A percentile compares a stretch with the other conserved stretches of the same genome.
Evolutionary conservation across 2,113 vertebrate species (phyloP).

Genomic region (Elephantulus edwardii): DNA sequence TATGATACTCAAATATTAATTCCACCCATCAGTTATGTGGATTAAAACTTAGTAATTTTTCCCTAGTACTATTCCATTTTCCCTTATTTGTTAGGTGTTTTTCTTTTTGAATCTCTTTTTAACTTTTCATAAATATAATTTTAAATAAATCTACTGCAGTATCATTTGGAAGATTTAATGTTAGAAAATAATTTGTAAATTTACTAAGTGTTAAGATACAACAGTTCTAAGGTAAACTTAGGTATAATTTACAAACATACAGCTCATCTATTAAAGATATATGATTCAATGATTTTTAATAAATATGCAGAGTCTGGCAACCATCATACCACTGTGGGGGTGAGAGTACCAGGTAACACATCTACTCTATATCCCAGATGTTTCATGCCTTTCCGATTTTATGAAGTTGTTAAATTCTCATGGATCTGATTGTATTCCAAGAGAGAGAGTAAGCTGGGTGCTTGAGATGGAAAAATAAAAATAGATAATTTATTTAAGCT

Average conservation of each 20-base stretch:
- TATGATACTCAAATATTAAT: conserved; percentile 47
- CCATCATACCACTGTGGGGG: neutral
- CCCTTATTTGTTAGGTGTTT: neutral
- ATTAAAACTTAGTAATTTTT: conserved; percentile 29
- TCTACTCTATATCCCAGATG: conserved; percentile 14
- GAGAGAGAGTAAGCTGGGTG: conserved; percentile 4
- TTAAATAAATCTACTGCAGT: conserved; percentile 39
- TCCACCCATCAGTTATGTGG: conserved; percentile 3
- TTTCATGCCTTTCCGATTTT: conserved; percentile 42
- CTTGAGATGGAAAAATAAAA: neutral
- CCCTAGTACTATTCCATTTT: conserved; percentile 1
- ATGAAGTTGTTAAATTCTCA: conserved; percentile 46
- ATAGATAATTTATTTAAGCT: conserved; percentile 33
- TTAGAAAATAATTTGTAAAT: conserved; percentile 53
- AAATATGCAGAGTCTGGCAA: neutral
- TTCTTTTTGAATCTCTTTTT: conserved; percentile 1
- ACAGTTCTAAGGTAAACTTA: neutral
- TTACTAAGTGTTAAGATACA: neutral
- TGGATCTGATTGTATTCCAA: neutral
- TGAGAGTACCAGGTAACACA: neutral
- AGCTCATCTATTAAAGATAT: neutral
- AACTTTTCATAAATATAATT: conserved; percentile 35
- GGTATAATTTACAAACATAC: conserved; percentile 39
- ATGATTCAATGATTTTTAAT: neutral
- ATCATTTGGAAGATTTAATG: conserved; percentile 40